These are phyloP conservation scores for Percopsis omiscomaycus DNA, from an alignment of 2,797 vertebrate genomes.

Conservation along the genomic window DNA sequence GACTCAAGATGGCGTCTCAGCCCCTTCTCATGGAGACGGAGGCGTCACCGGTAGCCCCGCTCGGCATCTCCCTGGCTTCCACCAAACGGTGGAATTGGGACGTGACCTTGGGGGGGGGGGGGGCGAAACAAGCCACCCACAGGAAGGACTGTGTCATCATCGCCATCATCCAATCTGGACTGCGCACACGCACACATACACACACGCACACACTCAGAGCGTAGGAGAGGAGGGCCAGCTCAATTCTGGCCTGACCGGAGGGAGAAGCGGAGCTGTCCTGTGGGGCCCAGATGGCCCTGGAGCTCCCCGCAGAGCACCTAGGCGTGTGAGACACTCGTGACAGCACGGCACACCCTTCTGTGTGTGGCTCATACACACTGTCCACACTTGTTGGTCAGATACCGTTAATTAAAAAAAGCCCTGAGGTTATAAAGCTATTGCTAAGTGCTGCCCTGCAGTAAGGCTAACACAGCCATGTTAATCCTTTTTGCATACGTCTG, in stretches of 20 bases:
- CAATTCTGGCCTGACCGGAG: slow-evolving; percentile 57
- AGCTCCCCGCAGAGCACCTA: slow-evolving; percentile 54
- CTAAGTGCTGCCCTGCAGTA: not conserved
- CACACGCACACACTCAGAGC: slow-evolving; percentile 27
- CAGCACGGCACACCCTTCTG: not conserved
- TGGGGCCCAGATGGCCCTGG: slow-evolving; percentile 77
- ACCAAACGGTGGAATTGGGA: slow-evolving; percentile 40
- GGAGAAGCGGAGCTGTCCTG: slow-evolving; percentile 60
- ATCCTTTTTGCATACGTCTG: not conserved
- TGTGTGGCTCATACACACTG: not conserved
- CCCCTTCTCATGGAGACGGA: slow-evolving; percentile 32
- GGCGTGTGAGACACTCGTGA: slow-evolving; percentile 12
- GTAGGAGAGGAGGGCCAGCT: slow-evolving; percentile 65
- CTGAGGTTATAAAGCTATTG: not conserved
- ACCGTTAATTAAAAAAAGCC: not conserved
- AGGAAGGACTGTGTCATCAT: slow-evolving; percentile 67
- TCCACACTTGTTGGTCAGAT: not conserved
- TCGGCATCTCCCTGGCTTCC: slow-evolving; percentile 62
- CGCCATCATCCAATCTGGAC: slow-evolving; percentile 71
- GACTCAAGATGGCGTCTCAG: slow-evolving; percentile 9
- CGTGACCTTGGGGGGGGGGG: slow-evolving; percentile 80
- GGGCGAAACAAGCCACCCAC: slow-evolving; percentile 74
- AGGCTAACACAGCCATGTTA: not conserved
- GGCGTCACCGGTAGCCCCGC: slow-evolving; percentile 46
- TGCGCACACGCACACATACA: slow-evolving; percentile 49